Conservation (phyloP, 2,797 vertebrate species). For the Linurgus olivaceus region DNA sequence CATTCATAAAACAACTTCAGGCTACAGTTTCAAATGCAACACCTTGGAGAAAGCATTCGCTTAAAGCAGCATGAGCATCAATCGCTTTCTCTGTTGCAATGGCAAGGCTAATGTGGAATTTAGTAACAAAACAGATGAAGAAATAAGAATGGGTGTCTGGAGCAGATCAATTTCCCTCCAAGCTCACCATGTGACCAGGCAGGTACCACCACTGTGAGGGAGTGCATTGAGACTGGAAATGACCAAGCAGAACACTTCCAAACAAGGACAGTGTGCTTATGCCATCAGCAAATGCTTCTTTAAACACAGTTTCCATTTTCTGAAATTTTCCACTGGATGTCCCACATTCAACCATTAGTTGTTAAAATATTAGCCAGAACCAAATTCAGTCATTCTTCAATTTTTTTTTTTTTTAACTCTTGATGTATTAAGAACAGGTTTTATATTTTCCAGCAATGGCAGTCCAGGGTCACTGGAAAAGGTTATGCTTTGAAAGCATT, state of each 20-base stretch:
- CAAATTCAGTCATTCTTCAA: background rate
- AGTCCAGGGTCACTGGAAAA: background rate
- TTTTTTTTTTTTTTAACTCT: background rate
- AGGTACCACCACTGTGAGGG: background rate
- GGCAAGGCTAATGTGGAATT: background rate
- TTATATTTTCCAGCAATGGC: background rate
- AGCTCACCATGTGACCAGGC: background rate
- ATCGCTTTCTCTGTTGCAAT: background rate
- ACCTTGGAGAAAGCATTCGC: background rate
- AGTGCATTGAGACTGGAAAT: background rate
- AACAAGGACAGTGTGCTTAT: background rate
- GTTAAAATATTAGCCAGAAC: background rate
- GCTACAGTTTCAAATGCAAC: background rate
- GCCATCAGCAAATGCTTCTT: background rate
- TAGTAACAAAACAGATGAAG: background rate
- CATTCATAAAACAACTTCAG: background rate
- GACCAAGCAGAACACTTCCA: background rate
- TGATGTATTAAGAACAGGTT: background rate
- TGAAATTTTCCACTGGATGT: background rate
- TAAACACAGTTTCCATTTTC: background rate
- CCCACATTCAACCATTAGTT: background rate
- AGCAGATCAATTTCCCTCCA: background rate
- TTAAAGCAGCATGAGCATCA: background rate
- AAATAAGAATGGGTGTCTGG: background rate
- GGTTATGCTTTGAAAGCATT: background rate